phyloP scores from a whole-genome alignment of 1,140 invertebrate genomes.

The Leptinotarsa undecemlineata region DNA sequence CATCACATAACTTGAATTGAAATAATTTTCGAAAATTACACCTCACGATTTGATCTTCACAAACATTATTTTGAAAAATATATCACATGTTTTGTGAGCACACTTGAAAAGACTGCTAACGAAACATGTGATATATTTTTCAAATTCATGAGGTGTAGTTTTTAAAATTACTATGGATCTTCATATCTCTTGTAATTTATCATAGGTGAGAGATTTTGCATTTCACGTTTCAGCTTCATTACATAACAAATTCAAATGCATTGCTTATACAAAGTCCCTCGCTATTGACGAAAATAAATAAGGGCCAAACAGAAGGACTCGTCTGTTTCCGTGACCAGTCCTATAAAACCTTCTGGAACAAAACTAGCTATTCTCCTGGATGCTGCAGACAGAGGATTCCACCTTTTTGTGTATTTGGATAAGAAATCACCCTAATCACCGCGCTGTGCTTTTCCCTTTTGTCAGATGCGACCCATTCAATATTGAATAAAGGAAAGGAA shows the following conservation, averaged over 20 bases:
- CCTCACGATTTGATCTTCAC: too few species aligned
- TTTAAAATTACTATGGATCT: too few species aligned
- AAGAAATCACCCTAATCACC: slow-evolving; percentile 40
- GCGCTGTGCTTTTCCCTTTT: slow-evolving; percentile 29
- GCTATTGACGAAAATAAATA: neutral
- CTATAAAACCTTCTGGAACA: slow-evolving; percentile 21
- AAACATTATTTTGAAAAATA: too few species aligned
- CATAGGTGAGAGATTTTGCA: too few species aligned
- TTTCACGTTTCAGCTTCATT: too few species aligned
- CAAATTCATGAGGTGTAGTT: too few species aligned
- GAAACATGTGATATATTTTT: too few species aligned
- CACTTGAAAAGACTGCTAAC: too few species aligned
- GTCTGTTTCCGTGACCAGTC: slow-evolving; percentile 10
- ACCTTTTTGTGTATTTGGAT: slow-evolving; percentile 30
- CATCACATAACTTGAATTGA: too few species aligned
- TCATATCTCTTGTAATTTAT: too few species aligned
- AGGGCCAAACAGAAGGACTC: neutral
- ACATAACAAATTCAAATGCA: neutral
- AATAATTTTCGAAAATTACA: too few species aligned
- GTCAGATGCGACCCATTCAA: slow-evolving; percentile 33
- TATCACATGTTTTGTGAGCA: too few species aligned
- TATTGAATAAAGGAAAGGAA: slow-evolving; percentile 37
- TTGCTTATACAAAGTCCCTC: neutral
- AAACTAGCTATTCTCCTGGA: slow-evolving; percentile 12
- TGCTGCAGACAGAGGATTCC: slow-evolving; percentile 24